phyloP scores from a whole-genome alignment of 2,797 vertebrate species.

The Enteromius fasciolatus region DNA sequence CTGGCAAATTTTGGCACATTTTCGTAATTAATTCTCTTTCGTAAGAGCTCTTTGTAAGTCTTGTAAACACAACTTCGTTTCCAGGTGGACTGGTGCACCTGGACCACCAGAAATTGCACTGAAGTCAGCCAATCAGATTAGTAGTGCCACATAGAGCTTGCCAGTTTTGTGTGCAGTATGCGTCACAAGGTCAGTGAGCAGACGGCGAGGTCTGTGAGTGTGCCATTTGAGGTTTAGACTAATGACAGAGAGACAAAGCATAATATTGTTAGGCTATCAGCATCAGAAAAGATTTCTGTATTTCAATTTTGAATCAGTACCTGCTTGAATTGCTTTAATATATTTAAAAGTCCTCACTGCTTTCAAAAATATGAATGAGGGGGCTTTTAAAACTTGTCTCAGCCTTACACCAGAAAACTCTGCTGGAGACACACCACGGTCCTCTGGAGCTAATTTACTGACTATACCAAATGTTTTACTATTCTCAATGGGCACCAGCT shows the following conservation, averaged over 20 bases:
- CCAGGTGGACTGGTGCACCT: background rate
- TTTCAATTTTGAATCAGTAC: background rate
- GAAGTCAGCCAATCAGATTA: conserved; percentile 20
- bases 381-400: conserved; percentile 16
- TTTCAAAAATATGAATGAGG: conserved; percentile 16
- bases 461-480: background rate
- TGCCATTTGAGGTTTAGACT: background rate
- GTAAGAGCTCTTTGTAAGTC: background rate
- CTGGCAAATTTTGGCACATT: background rate
- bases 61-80: conserved; percentile 15
- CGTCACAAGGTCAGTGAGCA: background rate
- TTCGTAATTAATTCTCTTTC: background rate
- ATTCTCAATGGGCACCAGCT: background rate
- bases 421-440: background rate
- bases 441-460: conserved; percentile 24
- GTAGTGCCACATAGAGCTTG: background rate
- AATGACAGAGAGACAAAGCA: background rate
- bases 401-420: conserved; percentile 5
- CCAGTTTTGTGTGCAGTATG: conserved; percentile 9
- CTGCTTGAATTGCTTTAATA: background rate
- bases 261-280: background rate
- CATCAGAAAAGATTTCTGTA: background rate
- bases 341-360: background rate
- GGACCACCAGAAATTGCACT: background rate
- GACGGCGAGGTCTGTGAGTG: background rate